Evolutionary conservation across 1,140 invertebrate species (phyloP).

Genomic region (Saccostrea cuccullata): DNA sequence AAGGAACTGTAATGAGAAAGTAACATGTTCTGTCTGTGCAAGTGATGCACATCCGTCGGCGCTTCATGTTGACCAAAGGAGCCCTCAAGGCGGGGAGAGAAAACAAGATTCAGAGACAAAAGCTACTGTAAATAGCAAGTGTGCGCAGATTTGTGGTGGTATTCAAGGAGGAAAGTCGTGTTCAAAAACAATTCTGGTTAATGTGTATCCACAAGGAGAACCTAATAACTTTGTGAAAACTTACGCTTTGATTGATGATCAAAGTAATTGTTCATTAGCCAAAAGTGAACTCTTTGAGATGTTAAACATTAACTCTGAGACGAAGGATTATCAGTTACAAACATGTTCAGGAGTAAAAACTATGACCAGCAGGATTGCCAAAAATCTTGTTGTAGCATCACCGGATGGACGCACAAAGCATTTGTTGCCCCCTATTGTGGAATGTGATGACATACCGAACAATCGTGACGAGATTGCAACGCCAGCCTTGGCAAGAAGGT

Average conservation of each 20-base stretch:
- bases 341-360: slow-evolving; percentile 39
- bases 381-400: slow-evolving; percentile 16
- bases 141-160: slow-evolving; percentile 29
- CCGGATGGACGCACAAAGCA: not conserved
- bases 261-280: slow-evolving; percentile 44
- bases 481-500: slow-evolving; percentile 24
- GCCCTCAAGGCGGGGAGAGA: slow-evolving; percentile 40
- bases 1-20: slow-evolving; percentile 22
- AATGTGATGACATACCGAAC: slow-evolving; percentile 51
- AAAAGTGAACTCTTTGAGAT: slow-evolving; percentile 38
- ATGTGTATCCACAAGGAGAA: not conserved
- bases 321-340: slow-evolving; percentile 34
- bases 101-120: not conserved
- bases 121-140: not conserved
- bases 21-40: slow-evolving; percentile 14
- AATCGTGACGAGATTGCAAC: slow-evolving; percentile 49
- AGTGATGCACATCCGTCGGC: slow-evolving; percentile 30
- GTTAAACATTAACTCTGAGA: slow-evolving; percentile 26
- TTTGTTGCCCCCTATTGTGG: slow-evolving; percentile 40
- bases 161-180: slow-evolving; percentile 43
- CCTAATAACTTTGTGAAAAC: not conserved
- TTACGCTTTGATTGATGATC: slow-evolving; percentile 48
- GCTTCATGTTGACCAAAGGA: not conserved
- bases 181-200: slow-evolving; percentile 45
- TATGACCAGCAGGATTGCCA: slow-evolving; percentile 42